phyloP scores from a whole-genome alignment of 2,888 invertebrate genomes.

The Thecocarcelia acutangulata region DNA sequence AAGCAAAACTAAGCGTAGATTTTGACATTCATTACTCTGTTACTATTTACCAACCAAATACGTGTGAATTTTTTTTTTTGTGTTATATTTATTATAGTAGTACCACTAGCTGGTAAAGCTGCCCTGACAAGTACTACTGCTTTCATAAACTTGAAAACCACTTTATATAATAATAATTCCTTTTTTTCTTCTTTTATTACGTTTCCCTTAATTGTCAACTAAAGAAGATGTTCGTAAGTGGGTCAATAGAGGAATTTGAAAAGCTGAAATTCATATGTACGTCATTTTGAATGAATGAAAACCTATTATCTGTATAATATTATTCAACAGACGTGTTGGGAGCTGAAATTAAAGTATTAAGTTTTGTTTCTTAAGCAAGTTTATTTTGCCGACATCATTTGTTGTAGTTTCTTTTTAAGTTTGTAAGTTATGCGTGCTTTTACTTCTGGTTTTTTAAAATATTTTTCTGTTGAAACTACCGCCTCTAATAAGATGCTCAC shows the following conservation, averaged over 20 bases:
- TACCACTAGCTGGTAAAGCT: no score
- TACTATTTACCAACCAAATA: no score
- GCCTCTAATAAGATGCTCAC: slow-evolving; percentile 23
- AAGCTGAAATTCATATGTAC: slow-evolving; percentile 17
- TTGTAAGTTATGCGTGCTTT: slow-evolving; percentile 39
- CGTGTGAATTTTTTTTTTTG: no score
- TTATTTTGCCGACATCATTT: slow-evolving; percentile 24
- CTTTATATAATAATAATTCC: no score
- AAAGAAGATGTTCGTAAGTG: slow-evolving; percentile 11
- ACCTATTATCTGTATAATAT: not conserved
- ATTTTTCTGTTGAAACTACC: slow-evolving; percentile 11
- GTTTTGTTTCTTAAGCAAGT: not conserved
- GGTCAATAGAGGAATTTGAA: slow-evolving; percentile 45
- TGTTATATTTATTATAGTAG: no score
- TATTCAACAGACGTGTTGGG: slow-evolving; percentile 20
- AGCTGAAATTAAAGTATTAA: not conserved
- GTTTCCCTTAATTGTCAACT: not conserved
- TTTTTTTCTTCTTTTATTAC: no score
- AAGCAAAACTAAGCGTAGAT: no score
- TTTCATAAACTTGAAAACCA: no score
- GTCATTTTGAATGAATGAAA: slow-evolving; percentile 5
- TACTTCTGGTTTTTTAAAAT: slow-evolving; percentile 27
- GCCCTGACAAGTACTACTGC: no score
- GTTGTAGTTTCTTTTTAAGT: slow-evolving; percentile 20
- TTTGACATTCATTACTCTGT: no score